A percentile compares a stretch with the other conserved stretches of the same genome.
Evolutionary conservation across 2,797 vertebrate species (phyloP).

Genomic region (Dipus sagitta): DNA sequence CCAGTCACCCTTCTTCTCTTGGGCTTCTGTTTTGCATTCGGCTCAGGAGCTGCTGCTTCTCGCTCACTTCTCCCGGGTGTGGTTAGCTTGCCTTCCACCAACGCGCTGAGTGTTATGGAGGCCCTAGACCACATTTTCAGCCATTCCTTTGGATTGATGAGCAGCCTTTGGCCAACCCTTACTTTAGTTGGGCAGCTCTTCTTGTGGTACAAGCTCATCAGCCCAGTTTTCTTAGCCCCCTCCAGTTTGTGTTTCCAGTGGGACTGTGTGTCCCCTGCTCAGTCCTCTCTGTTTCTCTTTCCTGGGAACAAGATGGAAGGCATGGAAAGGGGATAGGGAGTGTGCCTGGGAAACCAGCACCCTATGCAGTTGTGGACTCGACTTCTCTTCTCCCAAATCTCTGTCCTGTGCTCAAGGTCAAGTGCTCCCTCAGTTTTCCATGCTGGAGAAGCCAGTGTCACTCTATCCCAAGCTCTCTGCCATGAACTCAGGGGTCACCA

Average conservation of each 20-base stretch:
- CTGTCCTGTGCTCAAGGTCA: background rate
- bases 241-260: background rate
- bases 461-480: background rate
- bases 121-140: background rate
- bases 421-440: too few relatives aligned
- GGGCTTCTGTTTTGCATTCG: background rate
- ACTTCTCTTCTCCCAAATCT: background rate
- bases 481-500: background rate
- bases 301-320: background rate
- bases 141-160: background rate
- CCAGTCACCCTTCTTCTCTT: background rate
- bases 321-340: too few relatives aligned
- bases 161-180: background rate
- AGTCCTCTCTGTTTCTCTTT: background rate
- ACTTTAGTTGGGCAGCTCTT: background rate
- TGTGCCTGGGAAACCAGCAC: background rate
- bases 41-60: background rate
- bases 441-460: accelerated
- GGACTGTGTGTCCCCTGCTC: background rate
- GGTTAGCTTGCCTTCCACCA: background rate
- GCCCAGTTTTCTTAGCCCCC: background rate
- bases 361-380: background rate
- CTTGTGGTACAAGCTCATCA: background rate
- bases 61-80: background rate
- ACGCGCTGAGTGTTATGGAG: background rate